Evolutionary conservation across 2,888 invertebrate genomes (phyloP), one percentile per base, ranked within the genome.

Genomic region (Pharmacophagus antenor): DNA sequence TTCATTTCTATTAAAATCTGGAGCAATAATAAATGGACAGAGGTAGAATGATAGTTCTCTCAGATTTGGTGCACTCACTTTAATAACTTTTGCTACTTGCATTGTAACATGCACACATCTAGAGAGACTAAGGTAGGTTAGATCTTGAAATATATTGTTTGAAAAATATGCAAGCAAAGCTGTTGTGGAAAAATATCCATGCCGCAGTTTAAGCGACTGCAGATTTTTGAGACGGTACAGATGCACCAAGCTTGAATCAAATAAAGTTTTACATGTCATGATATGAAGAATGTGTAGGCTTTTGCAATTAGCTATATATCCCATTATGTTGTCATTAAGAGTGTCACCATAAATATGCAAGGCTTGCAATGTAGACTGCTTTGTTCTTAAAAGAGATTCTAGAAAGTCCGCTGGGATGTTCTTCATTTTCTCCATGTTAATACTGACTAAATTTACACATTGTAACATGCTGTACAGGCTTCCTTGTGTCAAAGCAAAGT

Each of bases 401-500:
- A 91, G 71, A 66, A 91, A 91, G 64, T 88, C 87, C 57, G 85
- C 82, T 7, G 91, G 91, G 64, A 91, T 91, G 71, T 91, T 91
- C 67, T 91, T 91, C 91, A 91, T 91, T 70, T 91, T 91, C 62
- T 91, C 91, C 85, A 91, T 91, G 65, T 85, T 91, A 71, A 91
- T 88, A 76, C 89, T 88, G 68, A 85, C 84, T 74, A 91, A 82
- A 72, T 87, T 77, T 22, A 77, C 78, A 73, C 91, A 91, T 62
- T 85, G 84, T 58, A 91, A 73, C 91, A 91, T 91, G 62, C 84
- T 86, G 63, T 88, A 88, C 31, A 91, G 74, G 73, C 91, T 91
- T 63, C 77, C 78, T 21, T 82, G 88, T 23, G 91, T 90, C 62
- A 91, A 72, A 59, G 89, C 91, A 81, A 91, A 91, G 69, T 91